phyloP scores from a whole-genome alignment of 2,113 vertebrate species.

The Cavia porcellus region DNA sequence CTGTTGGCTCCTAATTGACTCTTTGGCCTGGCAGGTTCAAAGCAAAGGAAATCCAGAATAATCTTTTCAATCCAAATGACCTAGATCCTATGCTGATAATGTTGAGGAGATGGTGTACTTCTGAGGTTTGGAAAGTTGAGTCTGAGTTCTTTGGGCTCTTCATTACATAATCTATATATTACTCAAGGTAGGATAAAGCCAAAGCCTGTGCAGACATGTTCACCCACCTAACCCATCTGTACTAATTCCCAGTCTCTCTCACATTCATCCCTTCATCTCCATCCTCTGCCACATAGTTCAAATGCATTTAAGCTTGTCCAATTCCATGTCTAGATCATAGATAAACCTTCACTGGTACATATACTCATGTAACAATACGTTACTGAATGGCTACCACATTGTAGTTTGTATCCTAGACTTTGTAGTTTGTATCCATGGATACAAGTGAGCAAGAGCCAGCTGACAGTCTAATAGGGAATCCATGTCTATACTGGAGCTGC shows the following conservation, averaged over 20 bases:
- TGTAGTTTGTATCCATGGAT: too few species aligned
- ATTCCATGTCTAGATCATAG: fast-evolving
- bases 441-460: background rate
- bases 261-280: background rate
- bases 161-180: too few species aligned
- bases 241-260: background rate
- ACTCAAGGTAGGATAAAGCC: background rate
- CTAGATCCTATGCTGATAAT: background rate
- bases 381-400: background rate
- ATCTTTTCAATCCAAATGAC: background rate
- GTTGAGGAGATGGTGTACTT: background rate
- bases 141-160: background rate
- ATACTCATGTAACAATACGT: background rate
- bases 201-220: fast-evolving
- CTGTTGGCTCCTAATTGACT: too few species aligned
- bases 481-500: background rate
- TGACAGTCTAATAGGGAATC: background rate
- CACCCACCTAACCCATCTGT: background rate
- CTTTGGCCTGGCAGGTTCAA: background rate
- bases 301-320: background rate
- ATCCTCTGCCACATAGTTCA: background rate
- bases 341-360: background rate
- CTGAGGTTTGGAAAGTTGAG: background rate
- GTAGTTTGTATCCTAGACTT: background rate
- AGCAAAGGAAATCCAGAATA: background rate